Evolutionary conservation across 2,797 vertebrate genomes (phyloP).

Genomic region (Micromesistius poutassou): DNA sequence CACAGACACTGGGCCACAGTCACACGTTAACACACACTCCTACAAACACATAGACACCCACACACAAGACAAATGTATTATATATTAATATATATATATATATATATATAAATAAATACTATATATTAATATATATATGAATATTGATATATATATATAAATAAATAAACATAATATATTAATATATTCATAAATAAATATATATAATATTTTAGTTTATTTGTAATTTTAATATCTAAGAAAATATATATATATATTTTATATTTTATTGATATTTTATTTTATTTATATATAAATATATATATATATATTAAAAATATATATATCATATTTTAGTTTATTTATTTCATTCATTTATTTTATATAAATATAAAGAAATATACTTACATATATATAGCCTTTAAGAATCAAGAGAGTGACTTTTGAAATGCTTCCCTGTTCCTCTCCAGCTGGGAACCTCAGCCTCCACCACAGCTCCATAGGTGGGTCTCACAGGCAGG

Average conservation of each 20-base stretch:
- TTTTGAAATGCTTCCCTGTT: background rate
- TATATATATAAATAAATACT: background rate
- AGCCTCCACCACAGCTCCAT: background rate
- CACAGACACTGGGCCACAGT: slow-evolving; percentile 1
- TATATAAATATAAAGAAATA: too few species aligned
- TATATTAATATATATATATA: background rate
- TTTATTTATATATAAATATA: background rate
- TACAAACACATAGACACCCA: background rate
- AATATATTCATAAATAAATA: too few species aligned
- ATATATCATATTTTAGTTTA: too few species aligned
- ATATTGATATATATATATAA: background rate
- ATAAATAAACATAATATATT: too few species aligned
- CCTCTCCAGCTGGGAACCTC: background rate
- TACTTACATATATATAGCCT: too few species aligned
- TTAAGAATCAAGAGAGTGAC: too few species aligned
- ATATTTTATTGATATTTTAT: too few species aligned
- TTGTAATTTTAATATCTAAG: too few species aligned
- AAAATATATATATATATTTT: too few species aligned
- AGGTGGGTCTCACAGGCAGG: background rate
- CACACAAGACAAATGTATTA: background rate
- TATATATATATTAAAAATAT: background rate
- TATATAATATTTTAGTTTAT: too few species aligned
- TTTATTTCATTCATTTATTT: too few species aligned
- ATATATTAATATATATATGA: background rate
- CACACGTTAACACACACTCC: background rate